Base-by-base conservation (phyloP, 2,888 invertebrate genomes). In the Drosophila koepferae region DNA sequence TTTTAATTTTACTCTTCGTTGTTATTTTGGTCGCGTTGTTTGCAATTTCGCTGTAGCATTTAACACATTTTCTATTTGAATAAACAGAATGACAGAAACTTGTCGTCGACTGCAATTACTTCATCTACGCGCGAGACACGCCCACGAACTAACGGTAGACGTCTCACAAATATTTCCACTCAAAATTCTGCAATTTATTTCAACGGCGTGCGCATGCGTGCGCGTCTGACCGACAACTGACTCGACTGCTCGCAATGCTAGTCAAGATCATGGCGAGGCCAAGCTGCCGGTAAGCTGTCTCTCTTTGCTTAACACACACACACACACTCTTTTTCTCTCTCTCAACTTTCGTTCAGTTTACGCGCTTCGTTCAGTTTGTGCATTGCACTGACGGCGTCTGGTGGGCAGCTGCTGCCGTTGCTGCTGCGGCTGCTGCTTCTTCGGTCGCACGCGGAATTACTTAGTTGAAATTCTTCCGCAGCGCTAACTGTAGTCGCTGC, bases 161-260 rank as follows among this genome's bases (percentile, higher is more conserved):
- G 74, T 44, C 63, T 43, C 38, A 43, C 12, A 34, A 56, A 56
- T 56, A 60, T 43, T 23, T 34, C 9, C 49, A n/a, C 14, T 12
- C 14, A 20, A 23, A 14, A 34, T 49, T 63, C 58, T 51, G 51
- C 49, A 65, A 20, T 44, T 58, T 58, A 53, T 56, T 54, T 66
- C 60, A 53, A 44, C 54, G 54, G 54, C 77, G 78, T 90, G 80
- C 82, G 82, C 80, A 82, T 89, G 90, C 91, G 89, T 86, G 76
- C 85, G 82, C 81, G 81, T 86, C 87, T 86, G 78, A 72, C 66
- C 76, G 71, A 74, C 85, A 82, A 91, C 90, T 91, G 90, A 86
- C 63, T 77, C 55, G 63, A 61, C 48, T 51, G 66, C 63, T 70
- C 65, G 59, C 59, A 34, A 44, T 66, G 73, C 53, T 55, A 73